Percentiles rank a stretch among this genome's conserved stretches.
Evolutionary conservation across 2,113 vertebrate species (phyloP).

Genomic region (Indri indri): DNA sequence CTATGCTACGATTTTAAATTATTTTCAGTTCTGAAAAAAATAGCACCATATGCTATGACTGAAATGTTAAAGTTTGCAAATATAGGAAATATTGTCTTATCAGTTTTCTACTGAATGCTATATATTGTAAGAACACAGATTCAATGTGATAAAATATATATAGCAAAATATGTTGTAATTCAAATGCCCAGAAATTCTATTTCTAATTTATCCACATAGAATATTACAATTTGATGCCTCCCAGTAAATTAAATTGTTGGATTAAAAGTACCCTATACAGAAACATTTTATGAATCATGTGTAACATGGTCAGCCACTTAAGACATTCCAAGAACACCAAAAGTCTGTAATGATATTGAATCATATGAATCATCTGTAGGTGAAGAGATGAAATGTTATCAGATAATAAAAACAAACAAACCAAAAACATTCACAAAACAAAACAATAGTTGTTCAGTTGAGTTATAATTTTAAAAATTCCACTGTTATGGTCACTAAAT

Average conservation of each 20-base stretch:
- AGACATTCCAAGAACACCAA: not conserved
- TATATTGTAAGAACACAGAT: not conserved
- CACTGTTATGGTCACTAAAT: not conserved
- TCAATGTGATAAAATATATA: too few relatives aligned
- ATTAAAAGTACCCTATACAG: not conserved
- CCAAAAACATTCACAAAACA: not conserved
- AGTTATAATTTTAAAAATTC: not conserved
- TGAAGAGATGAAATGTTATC: not conserved
- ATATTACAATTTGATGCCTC: not conserved
- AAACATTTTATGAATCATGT: not conserved
- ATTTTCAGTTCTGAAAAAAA: not conserved
- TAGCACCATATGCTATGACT: not conserved
- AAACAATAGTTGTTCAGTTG: not conserved
- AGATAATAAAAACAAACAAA: not conserved
- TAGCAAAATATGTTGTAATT: not conserved
- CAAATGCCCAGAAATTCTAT: not conserved
- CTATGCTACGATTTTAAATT: not conserved
- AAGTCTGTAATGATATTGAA: not conserved
- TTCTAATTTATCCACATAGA: not conserved
- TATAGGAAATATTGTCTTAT: not conserved
- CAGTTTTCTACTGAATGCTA: not conserved
- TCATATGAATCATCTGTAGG: not conserved
- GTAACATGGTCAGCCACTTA: not conserved
- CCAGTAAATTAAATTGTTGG: not conserved
- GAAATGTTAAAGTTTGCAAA: constrained; percentile 31